These are phyloP conservation scores for Syritta pipiens DNA, from an alignment of 2,888 invertebrate genomes.

Conservation along the genomic window DNA sequence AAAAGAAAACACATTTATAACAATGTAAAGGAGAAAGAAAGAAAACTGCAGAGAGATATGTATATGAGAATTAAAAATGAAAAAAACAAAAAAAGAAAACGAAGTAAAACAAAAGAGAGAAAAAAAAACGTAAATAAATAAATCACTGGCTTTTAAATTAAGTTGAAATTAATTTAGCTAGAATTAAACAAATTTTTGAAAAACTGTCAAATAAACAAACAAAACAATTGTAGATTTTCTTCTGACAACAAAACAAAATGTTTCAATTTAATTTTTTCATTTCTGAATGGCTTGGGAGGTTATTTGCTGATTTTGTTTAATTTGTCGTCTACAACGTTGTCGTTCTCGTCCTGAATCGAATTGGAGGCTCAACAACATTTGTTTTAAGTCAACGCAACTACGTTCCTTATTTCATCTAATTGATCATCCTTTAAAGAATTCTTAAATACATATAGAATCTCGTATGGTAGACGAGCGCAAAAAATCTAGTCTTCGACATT, in stretches of 20 bases:
- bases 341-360: no score
- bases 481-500: no score
- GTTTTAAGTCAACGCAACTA: no score
- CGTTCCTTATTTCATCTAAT: no score
- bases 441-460: no score
- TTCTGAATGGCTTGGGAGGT: not conserved
- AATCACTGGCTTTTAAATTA: slow-evolving; percentile 70
- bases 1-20: slow-evolving; percentile 56
- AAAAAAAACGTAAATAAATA: slow-evolving; percentile 46
- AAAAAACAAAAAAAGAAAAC: slow-evolving; percentile 32
- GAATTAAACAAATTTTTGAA: slow-evolving; percentile 69
- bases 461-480: no score
- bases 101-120: slow-evolving; percentile 19
- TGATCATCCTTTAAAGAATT: no score
- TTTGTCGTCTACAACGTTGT: no score
- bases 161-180: slow-evolving; percentile 69
- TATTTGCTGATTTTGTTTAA: no score
- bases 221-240: slow-evolving; percentile 70
- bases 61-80: slow-evolving; percentile 13
- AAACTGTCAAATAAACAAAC: slow-evolving; percentile 69
- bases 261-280: slow-evolving; percentile 17
- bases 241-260: slow-evolving; percentile 57
- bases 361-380: no score
- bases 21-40: slow-evolving; percentile 37
- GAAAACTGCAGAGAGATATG: slow-evolving; percentile 20